A percentile compares a stretch with the other conserved stretches of the same genome.
Evolutionary conservation across 1,140 invertebrate species (phyloP).

Genomic region (Schlechtendalia chinensis): DNA sequence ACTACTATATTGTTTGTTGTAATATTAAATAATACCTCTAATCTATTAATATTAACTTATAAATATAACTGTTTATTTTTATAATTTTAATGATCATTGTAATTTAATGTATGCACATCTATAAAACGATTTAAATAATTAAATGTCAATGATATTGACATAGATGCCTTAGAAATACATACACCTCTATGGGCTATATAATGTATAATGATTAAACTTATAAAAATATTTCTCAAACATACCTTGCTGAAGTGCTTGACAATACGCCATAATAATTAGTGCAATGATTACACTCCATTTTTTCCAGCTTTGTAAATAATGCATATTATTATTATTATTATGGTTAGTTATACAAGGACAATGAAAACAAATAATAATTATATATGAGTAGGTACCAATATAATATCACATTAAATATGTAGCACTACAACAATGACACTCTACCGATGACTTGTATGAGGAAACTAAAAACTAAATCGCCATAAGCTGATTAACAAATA

Average conservation of each 20-base stretch:
- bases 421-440: not conserved
- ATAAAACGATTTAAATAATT: too few relatives aligned
- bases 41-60: too few relatives aligned
- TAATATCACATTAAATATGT: not conserved
- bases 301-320: constrained; percentile 7
- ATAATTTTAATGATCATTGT: too few relatives aligned
- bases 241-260: constrained; percentile 37
- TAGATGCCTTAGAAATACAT: not conserved
- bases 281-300: not conserved
- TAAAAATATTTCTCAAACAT: not conserved
- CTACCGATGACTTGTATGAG: not conserved
- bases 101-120: too few relatives aligned
- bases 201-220: not conserved
- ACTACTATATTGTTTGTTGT: too few relatives aligned
- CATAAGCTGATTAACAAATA: not conserved
- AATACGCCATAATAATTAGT: not conserved
- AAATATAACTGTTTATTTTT: too few relatives aligned
- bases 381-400: not conserved
- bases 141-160: not conserved
- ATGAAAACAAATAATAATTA: constrained; percentile 7
- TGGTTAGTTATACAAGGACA: not conserved
- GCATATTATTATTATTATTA: constrained; percentile 9
- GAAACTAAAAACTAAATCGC: not conserved
- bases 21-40: too few relatives aligned
- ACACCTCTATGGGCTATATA: too few relatives aligned